Evolutionary conservation across 2,797 vertebrate species (phyloP).

Genomic region (Apodemus agrarius): DNA sequence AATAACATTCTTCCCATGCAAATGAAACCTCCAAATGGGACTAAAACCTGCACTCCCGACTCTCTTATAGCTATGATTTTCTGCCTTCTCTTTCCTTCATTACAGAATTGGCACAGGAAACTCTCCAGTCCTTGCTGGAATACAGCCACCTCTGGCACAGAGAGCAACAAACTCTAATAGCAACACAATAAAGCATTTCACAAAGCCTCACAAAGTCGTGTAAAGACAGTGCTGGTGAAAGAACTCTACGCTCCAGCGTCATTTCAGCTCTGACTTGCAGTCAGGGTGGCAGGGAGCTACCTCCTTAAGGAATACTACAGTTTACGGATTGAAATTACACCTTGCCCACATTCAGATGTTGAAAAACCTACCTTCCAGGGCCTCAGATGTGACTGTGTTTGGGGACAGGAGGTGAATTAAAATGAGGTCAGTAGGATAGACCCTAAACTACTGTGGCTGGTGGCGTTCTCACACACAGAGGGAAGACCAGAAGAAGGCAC

Average conservation of each 20-base stretch:
- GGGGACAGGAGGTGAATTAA: neutral
- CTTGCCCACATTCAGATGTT: neutral
- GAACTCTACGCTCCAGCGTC: neutral
- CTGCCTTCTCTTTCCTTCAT: constrained; percentile 43
- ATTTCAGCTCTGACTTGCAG: constrained; percentile 36
- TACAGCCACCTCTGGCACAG: constrained; percentile 7
- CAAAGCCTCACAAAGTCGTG: neutral
- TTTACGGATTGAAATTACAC: constrained; percentile 19
- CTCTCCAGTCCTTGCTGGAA: constrained; percentile 59
- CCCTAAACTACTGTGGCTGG: neutral
- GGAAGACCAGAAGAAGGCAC: neutral
- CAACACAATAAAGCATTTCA: constrained; percentile 23
- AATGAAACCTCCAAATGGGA: constrained; percentile 65
- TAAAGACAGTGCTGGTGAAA: constrained; percentile 11
- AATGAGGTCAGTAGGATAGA: constrained; percentile 7
- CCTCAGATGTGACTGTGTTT: constrained; percentile 8
- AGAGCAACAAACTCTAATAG: constrained; percentile 59
- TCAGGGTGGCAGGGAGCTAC: neutral
- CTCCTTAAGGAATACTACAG: neutral
- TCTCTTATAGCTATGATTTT: constrained; percentile 56
- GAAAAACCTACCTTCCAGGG: neutral
- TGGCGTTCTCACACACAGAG: neutral
- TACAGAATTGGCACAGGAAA: constrained; percentile 54
- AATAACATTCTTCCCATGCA: constrained; percentile 55
- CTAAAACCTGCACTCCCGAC: constrained; percentile 36